Base-by-base conservation (phyloP, 1,140 invertebrate genomes). In the Drosophila lini region DNA sequence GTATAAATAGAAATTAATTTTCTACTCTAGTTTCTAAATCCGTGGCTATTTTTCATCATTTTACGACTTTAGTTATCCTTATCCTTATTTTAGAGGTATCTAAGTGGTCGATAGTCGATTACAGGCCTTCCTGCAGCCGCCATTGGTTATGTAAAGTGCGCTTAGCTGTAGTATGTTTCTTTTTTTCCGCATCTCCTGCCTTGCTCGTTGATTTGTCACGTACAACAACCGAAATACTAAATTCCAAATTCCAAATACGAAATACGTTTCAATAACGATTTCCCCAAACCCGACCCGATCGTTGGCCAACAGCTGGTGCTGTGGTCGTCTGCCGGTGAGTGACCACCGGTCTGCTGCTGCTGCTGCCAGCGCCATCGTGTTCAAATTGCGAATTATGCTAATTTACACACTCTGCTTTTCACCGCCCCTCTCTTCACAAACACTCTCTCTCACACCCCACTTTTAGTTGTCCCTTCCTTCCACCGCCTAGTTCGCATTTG, bases 351-450 rank as follows among this genome's bases (percentile, higher is more conserved):
- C 48, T 8, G 41, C 41, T 47, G 47, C 60, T 25, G 40, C 38
- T 25, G 40, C 38, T 13, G 11, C 48, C 25, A 56, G 59, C 74
- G 71, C 52, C 71, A 77, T 85, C 84, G 83, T 86, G 83, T 89
- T 86, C 81, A 80, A 86, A 71, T 83, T 61, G 80, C 74, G 77
- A 88, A 86, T 86, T 86, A 88, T 86, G 83, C 85, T 88, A 86
- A 88, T 86, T 83, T 75, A 40, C 40, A 48, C 63, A 55, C 74
- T 50, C 38, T 52, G 41, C 25, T 25, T 38, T 9, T 9, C 60
- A 38, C 50, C 36, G 25, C 5, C 15, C 22, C 38, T 11, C 55
- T 41, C 13, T 36, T 32, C 15, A 11, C 59, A 25, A 65, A 31
- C 36, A 28, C 44, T 42, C 40, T 42, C 7, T 16, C 25, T 44